phyloP scores from a whole-genome alignment of 2,888 invertebrate species.

The Aproaerema taeniolella region DNA sequence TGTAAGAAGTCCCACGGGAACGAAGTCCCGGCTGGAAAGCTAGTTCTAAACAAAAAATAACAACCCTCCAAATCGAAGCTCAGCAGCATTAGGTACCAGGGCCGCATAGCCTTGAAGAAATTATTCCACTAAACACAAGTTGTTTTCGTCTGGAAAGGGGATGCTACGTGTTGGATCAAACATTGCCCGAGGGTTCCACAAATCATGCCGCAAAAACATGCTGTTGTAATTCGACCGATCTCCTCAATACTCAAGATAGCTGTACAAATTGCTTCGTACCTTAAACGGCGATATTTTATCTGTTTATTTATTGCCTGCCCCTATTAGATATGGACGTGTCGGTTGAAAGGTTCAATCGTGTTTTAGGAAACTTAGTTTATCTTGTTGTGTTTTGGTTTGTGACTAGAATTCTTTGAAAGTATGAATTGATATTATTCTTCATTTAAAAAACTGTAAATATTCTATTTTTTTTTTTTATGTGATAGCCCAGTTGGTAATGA shows the following conservation, averaged over 20 bases:
- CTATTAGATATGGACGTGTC: conserved; percentile 24
- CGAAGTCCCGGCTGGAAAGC: too few relatives aligned
- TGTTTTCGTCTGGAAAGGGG: conserved; percentile 52
- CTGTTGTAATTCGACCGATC: conserved; percentile 67
- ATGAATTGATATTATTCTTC: too few relatives aligned
- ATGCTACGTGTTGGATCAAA: conserved; percentile 65
- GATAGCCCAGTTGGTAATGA: too few relatives aligned
- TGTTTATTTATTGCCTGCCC: conserved; percentile 61
- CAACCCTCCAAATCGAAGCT: not conserved
- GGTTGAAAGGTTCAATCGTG: conserved; percentile 6
- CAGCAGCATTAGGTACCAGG: too few relatives aligned
- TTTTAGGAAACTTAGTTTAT: not conserved
- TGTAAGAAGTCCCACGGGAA: too few relatives aligned
- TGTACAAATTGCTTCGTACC: conserved; percentile 68
- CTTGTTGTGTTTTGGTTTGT: too few relatives aligned
- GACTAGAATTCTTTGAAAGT: too few relatives aligned
- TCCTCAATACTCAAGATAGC: conserved; percentile 60
- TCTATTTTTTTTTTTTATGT: too few relatives aligned
- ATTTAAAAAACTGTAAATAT: too few relatives aligned
- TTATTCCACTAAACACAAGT: conserved; percentile 60
- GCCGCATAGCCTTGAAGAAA: conserved; percentile 40
- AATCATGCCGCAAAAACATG: conserved; percentile 72
- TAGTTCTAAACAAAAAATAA: too few relatives aligned
- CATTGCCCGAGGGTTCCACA: conserved; percentile 64
- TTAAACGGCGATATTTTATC: conserved; percentile 67